These are phyloP conservation scores for Aradus depressus DNA, from an alignment of 2,888 invertebrate genomes.

Conservation along the genomic window DNA sequence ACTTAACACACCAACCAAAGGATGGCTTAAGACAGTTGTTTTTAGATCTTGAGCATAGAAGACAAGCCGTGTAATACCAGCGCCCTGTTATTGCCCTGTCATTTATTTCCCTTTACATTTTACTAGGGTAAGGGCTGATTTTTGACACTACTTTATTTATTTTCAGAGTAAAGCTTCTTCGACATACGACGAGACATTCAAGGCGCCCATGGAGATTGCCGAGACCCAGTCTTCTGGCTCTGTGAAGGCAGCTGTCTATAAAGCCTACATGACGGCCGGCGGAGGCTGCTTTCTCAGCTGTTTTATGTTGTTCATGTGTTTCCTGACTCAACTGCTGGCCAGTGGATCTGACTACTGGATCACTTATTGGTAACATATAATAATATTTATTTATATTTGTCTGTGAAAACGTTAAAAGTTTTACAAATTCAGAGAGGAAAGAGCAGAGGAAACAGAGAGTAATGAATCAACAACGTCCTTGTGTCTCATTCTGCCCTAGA, in stretches of 20 bases:
- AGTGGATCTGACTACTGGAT: constrained; percentile 59
- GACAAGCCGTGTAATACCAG: no score
- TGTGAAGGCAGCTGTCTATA: constrained; percentile 52
- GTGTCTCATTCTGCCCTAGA: no score
- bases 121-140: no score
- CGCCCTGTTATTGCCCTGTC: no score
- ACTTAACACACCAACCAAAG: no score
- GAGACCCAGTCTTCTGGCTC: constrained; percentile 52
- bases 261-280: constrained; percentile 57
- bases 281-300: constrained; percentile 52
- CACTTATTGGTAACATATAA: constrained; percentile 49
- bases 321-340: constrained; percentile 47
- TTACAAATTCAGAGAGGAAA: no score
- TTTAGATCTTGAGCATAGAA: no score
- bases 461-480: no score
- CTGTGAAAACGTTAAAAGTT: no score
- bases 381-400: background rate
- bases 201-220: constrained; percentile 35
- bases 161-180: constrained; percentile 31
- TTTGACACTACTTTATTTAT: background rate
- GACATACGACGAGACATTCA: constrained; percentile 25
- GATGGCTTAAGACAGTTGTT: no score
- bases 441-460: no score
- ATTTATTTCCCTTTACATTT: no score
- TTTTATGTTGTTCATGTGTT: constrained; percentile 49